phyloP scores from a whole-genome alignment of 2,797 vertebrate species.

The Neopelma chrysocephalum region DNA sequence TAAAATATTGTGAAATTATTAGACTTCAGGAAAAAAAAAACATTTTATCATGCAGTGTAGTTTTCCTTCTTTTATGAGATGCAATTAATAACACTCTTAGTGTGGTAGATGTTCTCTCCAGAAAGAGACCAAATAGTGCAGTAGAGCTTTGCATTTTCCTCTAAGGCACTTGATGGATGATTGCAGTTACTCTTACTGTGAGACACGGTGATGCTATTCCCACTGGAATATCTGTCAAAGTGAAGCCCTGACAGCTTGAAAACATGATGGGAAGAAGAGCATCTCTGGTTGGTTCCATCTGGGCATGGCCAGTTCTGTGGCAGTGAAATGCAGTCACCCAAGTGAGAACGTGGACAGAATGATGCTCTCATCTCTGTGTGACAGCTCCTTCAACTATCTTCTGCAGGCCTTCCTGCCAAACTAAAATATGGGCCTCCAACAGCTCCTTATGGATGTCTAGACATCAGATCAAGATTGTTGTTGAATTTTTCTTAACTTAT shows the following conservation, averaged over 20 bases:
- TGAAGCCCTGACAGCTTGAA: neutral
- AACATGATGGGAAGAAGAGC: neutral
- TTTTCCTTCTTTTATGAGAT: neutral
- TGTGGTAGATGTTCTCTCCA: neutral
- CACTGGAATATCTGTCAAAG: neutral
- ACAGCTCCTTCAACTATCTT: neutral
- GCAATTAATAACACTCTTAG: neutral
- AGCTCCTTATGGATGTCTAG: neutral
- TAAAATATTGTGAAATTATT: neutral
- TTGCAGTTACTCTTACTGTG: neutral
- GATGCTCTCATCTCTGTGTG: neutral
- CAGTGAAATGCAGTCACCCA: neutral
- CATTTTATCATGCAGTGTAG: neutral
- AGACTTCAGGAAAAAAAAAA: neutral
- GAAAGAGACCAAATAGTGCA: neutral
- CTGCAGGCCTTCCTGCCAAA: conserved; percentile 7
- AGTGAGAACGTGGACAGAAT: neutral
- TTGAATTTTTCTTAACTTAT: neutral
- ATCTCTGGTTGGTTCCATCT: neutral
- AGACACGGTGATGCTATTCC: neutral
- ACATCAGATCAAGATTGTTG: neutral
- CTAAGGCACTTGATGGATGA: neutral
- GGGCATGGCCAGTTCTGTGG: neutral
- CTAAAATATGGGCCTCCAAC: neutral
- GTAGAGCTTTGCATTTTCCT: neutral